Evolutionary conservation across 2,888 invertebrate genomes (phyloP).

Genomic region (Mechanitis messenoides): DNA sequence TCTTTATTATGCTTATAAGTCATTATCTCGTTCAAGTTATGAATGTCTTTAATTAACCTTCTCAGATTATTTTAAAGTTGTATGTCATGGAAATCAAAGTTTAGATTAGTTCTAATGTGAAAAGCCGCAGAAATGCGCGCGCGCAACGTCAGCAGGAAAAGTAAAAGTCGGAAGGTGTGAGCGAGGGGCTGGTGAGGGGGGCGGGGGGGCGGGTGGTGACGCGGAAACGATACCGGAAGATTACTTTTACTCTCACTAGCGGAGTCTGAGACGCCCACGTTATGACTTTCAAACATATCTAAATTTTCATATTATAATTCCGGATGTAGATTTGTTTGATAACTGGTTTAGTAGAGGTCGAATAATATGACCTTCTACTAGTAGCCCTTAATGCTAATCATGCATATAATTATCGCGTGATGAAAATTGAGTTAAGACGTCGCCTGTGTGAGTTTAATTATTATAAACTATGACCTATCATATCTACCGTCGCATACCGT

Average conservation of each 20-base stretch:
- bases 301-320: constrained; percentile 16
- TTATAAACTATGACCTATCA: neutral
- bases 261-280: constrained; percentile 13
- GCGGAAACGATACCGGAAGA: constrained; percentile 61
- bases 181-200: constrained; percentile 10
- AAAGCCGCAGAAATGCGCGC: constrained; percentile 12
- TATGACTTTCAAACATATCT: constrained; percentile 12
- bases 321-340: constrained; percentile 6
- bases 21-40: too few species aligned
- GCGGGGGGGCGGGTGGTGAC: constrained; percentile 31
- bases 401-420: constrained; percentile 1
- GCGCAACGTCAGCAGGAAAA: constrained; percentile 46
- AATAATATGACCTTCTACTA: neutral
- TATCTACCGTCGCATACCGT: neutral
- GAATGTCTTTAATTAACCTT: too few species aligned
- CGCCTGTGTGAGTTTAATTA: neutral
- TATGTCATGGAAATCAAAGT: neutral
- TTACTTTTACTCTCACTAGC: constrained; percentile 64
- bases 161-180: constrained; percentile 65
- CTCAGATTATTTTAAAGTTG: too few species aligned
- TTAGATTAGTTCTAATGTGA: constrained; percentile 9
- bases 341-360: neutral
- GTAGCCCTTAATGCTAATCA: constrained; percentile 11
- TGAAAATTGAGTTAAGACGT: neutral
- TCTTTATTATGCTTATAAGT: too few species aligned